These are phyloP conservation scores for Branchinecta sandiegonensis DNA, from an alignment of 2,888 invertebrate genomes.

Conservation along the genomic window DNA sequence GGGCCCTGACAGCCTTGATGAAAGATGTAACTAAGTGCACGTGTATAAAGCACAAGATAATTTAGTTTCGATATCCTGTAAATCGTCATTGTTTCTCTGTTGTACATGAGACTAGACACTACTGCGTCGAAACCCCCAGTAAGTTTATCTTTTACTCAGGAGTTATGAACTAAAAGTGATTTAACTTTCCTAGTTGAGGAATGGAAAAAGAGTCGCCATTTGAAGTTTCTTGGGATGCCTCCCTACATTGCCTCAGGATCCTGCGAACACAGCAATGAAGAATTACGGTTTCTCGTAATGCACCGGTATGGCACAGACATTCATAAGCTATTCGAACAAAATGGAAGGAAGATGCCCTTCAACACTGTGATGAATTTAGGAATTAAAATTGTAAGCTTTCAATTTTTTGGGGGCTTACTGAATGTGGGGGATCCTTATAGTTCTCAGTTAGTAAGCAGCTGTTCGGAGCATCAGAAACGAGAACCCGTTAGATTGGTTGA, in stretches of 20 bases:
- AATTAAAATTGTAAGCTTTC: slow-evolving; percentile 55
- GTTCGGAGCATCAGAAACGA: no score
- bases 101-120: no score
- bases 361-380: slow-evolving; percentile 65
- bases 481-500: no score
- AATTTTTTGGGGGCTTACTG: neutral
- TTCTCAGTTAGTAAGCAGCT: no score
- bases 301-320: slow-evolving; percentile 68
- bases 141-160: no score
- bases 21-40: no score
- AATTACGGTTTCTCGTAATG: slow-evolving; percentile 84
- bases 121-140: no score
- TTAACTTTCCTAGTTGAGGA: slow-evolving; percentile 45
- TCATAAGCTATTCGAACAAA: slow-evolving; percentile 56
- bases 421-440: no score
- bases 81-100: no score
- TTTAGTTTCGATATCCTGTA: no score
- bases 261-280: slow-evolving; percentile 53
- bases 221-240: slow-evolving; percentile 68
- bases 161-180: slow-evolving; percentile 16
- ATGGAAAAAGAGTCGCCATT: slow-evolving; percentile 48
- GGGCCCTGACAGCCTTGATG: no score
- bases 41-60: no score
- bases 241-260: slow-evolving; percentile 77
- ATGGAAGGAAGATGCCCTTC: slow-evolving; percentile 50